Conservation (phyloP, 2,797 vertebrate genomes). For the Adrianichthys oophorus region DNA sequence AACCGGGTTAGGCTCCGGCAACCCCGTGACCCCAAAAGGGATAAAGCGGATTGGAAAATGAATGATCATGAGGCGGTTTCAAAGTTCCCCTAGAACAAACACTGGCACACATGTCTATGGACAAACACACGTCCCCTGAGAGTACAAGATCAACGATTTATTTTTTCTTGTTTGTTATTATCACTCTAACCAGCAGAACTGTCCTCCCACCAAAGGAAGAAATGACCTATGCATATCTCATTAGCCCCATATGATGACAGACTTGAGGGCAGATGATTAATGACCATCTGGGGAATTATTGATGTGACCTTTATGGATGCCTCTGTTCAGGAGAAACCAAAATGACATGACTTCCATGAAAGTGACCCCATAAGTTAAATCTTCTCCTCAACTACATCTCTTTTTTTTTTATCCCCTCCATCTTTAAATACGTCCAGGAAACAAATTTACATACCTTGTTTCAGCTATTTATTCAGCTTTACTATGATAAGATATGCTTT, state of each 20-base stretch:
- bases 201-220: constrained; percentile 58
- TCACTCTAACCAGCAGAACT: constrained; percentile 38
- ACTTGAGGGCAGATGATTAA: constrained; percentile 72
- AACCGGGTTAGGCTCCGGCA: too few species aligned
- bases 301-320: constrained; percentile 77
- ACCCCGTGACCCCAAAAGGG: too few species aligned
- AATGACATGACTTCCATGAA: constrained; percentile 48
- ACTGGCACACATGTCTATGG: constrained; percentile 16
- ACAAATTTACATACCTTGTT: constrained; percentile 7
- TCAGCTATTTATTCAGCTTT: constrained; percentile 5
- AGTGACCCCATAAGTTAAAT: constrained; percentile 68
- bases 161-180: constrained; percentile 11
- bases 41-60: too few species aligned
- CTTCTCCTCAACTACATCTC: constrained; percentile 26
- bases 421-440: constrained; percentile 27
- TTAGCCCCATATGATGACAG: constrained; percentile 74
- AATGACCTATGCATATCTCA: constrained; percentile 76
- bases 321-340: constrained; percentile 50
- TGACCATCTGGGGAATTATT: constrained; percentile 72
- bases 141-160: constrained; percentile 57
- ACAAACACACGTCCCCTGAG: constrained; percentile 42
- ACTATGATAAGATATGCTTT: constrained; percentile 19
- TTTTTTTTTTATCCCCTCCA: constrained; percentile 1
- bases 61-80: not conserved
- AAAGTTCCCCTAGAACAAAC: constrained; percentile 4